Evolutionary conservation across 2,797 vertebrate genomes (phyloP).

Genomic region (Scomberomorus guttatus): DNA sequence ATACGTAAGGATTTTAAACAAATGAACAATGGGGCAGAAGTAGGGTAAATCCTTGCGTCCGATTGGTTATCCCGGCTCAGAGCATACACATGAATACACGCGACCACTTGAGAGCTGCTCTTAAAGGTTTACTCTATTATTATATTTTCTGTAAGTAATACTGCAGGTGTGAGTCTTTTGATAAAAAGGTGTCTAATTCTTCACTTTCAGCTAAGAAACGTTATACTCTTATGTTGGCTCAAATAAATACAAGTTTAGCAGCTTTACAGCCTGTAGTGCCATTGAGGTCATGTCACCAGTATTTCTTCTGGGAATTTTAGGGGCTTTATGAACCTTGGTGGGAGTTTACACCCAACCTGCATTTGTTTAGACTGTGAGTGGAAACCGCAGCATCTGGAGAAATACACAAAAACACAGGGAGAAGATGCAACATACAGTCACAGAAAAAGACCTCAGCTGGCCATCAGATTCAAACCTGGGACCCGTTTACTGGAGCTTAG

Average conservation of each 20-base stretch:
- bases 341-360: neutral
- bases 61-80: no score
- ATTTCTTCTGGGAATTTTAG: neutral
- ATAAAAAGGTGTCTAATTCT: no score
- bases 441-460: neutral
- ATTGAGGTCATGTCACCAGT: neutral
- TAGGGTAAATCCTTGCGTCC: neutral
- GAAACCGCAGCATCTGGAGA: neutral
- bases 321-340: neutral
- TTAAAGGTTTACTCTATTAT: no score
- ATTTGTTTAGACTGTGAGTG: neutral
- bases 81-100: no score
- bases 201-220: no score
- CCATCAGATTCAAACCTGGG: neutral
- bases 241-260: neutral
- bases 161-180: no score
- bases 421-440: neutral
- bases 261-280: no score
- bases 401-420: neutral
- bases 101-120: no score
- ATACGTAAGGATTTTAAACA: neutral
- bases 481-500: neutral
- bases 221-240: no score
- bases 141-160: no score
- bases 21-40: neutral